phyloP scores from a whole-genome alignment of 2,888 invertebrate genomes.

The Eucera pruinosa region DNA sequence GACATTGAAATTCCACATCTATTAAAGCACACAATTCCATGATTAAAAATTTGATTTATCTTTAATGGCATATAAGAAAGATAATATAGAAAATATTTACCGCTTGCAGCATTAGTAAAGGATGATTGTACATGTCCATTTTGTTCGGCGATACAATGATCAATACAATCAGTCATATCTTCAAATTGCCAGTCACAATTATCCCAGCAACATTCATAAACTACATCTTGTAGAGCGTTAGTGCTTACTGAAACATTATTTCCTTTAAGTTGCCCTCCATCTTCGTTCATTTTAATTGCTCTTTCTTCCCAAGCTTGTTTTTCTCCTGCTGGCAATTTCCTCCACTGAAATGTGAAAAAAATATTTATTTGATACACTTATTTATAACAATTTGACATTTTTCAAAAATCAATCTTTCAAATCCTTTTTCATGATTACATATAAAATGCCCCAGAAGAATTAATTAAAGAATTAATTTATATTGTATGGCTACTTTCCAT shows the following conservation, averaged over 20 bases:
- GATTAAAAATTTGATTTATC: slow-evolving; percentile 1
- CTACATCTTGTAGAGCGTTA: slow-evolving; percentile 83
- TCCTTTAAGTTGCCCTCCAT: slow-evolving; percentile 87
- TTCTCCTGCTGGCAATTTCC: slow-evolving; percentile 93
- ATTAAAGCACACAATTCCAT: slow-evolving; percentile 29
- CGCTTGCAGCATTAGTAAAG: slow-evolving; percentile 83
- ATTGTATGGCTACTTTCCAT: slow-evolving; percentile 48
- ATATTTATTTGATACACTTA: slow-evolving; percentile 19
- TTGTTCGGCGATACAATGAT: slow-evolving; percentile 94
- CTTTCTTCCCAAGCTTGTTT: slow-evolving; percentile 98
- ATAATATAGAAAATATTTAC: slow-evolving; percentile 71
- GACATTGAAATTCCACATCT: slow-evolving; percentile 91
- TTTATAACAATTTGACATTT: background rate
- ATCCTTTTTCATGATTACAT: slow-evolving; percentile 16
- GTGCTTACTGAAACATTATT: slow-evolving; percentile 75
- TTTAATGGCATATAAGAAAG: background rate
- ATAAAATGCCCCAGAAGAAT: slow-evolving; percentile 29
- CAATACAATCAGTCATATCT: slow-evolving; percentile 93
- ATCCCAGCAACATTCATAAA: slow-evolving; percentile 96
- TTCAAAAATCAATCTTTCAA: slow-evolving; percentile 28
- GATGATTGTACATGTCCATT: slow-evolving; percentile 90
- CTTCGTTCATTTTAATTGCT: slow-evolving; percentile 94
- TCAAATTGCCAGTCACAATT: slow-evolving; percentile 97
- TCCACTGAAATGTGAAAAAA: slow-evolving; percentile 90
- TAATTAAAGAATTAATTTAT: too few relatives aligned